These are phyloP conservation scores for Tuberolachnus salignus DNA, from an alignment of 2,888 invertebrate genomes.

Conservation along the genomic window DNA sequence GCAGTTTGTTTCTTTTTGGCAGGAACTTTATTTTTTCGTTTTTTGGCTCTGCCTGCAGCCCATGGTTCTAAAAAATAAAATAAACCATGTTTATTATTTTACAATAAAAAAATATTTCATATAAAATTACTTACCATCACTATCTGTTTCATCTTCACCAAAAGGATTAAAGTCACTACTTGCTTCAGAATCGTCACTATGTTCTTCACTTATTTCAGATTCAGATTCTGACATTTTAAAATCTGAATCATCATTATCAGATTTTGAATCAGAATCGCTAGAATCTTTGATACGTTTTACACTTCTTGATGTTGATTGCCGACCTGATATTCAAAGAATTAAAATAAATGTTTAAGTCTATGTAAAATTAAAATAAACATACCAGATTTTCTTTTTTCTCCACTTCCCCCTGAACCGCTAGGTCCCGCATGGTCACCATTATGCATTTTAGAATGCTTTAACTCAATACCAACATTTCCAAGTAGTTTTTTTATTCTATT, in stretches of 20 bases:
- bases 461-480: slow-evolving; percentile 62
- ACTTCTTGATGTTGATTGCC: slow-evolving; percentile 69
- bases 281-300: slow-evolving; percentile 67
- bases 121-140: slow-evolving; percentile 61
- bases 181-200: slow-evolving; percentile 65
- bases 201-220: slow-evolving; percentile 59
- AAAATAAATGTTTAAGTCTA: background rate
- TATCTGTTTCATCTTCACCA: slow-evolving; percentile 77
- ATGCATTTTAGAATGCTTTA: slow-evolving; percentile 52
- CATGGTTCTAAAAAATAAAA: slow-evolving; percentile 73
- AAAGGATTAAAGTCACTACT: slow-evolving; percentile 91
- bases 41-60: slow-evolving; percentile 73
- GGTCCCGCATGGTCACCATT: slow-evolving; percentile 52
- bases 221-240: slow-evolving; percentile 66
- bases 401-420: slow-evolving; percentile 59
- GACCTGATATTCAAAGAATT: slow-evolving; percentile 62
- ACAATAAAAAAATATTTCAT: slow-evolving; percentile 5
- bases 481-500: slow-evolving; percentile 79
- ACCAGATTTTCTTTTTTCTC: slow-evolving; percentile 69
- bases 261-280: slow-evolving; percentile 68
- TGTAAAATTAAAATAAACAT: slow-evolving; percentile 50
- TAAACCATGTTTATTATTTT: background rate
- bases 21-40: slow-evolving; percentile 68
- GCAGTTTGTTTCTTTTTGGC: slow-evolving; percentile 69
- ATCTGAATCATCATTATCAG: slow-evolving; percentile 69